Evolutionary conservation across 2,888 invertebrate species (phyloP).

Genomic region (Scaptomyza polygonia): DNA sequence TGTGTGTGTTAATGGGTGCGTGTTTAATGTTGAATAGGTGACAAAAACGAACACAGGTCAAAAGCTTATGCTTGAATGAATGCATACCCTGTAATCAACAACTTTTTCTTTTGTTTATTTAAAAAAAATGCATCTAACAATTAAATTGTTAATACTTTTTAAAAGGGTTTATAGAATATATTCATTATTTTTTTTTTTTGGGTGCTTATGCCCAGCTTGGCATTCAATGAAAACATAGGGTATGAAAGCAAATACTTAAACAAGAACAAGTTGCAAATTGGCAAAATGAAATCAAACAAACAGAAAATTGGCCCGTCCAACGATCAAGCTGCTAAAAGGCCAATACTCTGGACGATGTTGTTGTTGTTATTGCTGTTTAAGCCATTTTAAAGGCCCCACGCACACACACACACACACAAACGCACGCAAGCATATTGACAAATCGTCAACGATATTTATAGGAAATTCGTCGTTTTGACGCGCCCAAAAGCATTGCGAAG

Average conservation of each 20-base stretch:
- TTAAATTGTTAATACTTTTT: neutral
- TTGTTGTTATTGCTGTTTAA: constrained; percentile 15
- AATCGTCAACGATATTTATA: constrained; percentile 72
- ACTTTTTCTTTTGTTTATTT: neutral
- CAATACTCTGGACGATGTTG: constrained; percentile 16
- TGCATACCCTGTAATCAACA: neutral
- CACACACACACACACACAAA: constrained; percentile 37
- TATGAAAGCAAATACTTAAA: neutral
- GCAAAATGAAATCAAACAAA: constrained; percentile 68
- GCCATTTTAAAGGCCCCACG: constrained; percentile 62
- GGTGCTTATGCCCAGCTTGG: neutral
- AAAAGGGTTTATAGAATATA: too few relatives aligned
- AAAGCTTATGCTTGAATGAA: neutral
- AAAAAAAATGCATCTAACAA: neutral
- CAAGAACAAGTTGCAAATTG: constrained; percentile 36
- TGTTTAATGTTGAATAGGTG: constrained; percentile 3
- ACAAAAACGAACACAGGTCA: constrained; percentile 8
- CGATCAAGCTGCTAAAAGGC: constrained; percentile 51
- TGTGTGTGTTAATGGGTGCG: neutral
- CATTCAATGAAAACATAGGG: constrained; percentile 14
- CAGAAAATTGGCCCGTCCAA: constrained; percentile 63
- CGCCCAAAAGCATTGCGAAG: constrained; percentile 55
- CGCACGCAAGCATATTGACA: constrained; percentile 48
- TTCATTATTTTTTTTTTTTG: neutral
- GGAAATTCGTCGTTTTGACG: constrained; percentile 66